Evolutionary conservation across 2,113 vertebrate species (phyloP).

Genomic region (Reinhardtius hippoglossoides): DNA sequence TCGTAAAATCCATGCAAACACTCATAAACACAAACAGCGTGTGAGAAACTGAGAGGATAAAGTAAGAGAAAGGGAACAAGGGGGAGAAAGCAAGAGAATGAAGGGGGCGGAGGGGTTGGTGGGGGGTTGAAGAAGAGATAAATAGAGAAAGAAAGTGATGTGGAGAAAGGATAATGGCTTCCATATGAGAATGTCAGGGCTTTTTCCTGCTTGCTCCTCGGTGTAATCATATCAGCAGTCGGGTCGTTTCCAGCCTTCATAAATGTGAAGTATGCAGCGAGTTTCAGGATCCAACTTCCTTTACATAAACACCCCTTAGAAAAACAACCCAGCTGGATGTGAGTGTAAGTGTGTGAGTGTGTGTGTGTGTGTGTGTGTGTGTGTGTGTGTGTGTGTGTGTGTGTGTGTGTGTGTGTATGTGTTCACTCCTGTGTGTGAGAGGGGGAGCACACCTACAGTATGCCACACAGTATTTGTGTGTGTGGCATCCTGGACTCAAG

Average conservation of each 20-base stretch:
- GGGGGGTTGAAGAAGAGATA: slow-evolving; percentile 46
- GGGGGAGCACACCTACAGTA: slow-evolving; percentile 21
- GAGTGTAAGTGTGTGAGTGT: slow-evolving; percentile 33
- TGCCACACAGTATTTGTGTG: slow-evolving; percentile 27
- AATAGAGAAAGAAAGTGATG: slow-evolving; percentile 63
- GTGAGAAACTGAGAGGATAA: slow-evolving; percentile 46
- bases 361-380: neutral
- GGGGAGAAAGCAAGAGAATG: slow-evolving; percentile 39
- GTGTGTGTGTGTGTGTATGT: slow-evolving; percentile 19
- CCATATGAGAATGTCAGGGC: slow-evolving; percentile 75
- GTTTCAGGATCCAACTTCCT: slow-evolving; percentile 73
- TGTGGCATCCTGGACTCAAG: neutral
- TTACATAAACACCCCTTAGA: slow-evolving; percentile 78
- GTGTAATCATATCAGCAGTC: slow-evolving; percentile 78
- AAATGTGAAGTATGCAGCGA: slow-evolving; percentile 76
- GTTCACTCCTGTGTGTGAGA: neutral
- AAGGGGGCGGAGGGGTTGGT: neutral
- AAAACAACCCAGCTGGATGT: slow-evolving; percentile 67
- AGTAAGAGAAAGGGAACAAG: slow-evolving; percentile 13
- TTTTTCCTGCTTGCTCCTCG: slow-evolving; percentile 65
- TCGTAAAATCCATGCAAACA: slow-evolving; percentile 32
- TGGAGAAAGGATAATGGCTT: slow-evolving; percentile 67
- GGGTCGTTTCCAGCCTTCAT: slow-evolving; percentile 68
- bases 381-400: slow-evolving; percentile 23
- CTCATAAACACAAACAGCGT: slow-evolving; percentile 54